A percentile compares a stretch with the other conserved stretches of the same genome.
Conservation (phyloP, 2,113 vertebrate genomes). For the Scomber colias region DNA sequence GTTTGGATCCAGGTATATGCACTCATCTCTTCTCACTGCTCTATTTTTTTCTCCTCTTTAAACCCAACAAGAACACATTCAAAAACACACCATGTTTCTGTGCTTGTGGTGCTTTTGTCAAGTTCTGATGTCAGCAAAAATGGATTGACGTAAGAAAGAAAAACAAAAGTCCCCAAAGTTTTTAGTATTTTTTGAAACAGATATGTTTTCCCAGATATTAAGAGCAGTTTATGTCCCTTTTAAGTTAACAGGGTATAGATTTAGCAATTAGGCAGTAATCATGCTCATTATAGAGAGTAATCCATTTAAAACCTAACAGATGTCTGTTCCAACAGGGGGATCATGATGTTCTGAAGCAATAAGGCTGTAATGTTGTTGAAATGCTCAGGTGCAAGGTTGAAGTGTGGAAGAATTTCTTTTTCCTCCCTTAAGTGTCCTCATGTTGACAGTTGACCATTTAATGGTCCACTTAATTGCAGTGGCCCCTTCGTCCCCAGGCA, state of each 20-base stretch:
- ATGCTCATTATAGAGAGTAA: conserved; percentile 87
- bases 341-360: conserved; percentile 74
- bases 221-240: conserved; percentile 83
- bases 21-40: conserved; percentile 12
- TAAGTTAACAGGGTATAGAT: conserved; percentile 87
- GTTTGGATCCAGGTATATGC: conserved; percentile 49
- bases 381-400: conserved; percentile 85
- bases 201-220: conserved; percentile 87
- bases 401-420: conserved; percentile 74
- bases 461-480: conserved; percentile 84
- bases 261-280: conserved; percentile 87
- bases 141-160: conserved; percentile 33
- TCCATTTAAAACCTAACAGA: conserved; percentile 89
- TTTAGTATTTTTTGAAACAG: conserved; percentile 76
- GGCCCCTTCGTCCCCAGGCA: conserved; percentile 72
- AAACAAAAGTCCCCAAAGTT: conserved; percentile 60
- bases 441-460: conserved; percentile 87
- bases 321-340: conserved; percentile 79
- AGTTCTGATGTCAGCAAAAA: conserved; percentile 33
- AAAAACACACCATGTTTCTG: not conserved
- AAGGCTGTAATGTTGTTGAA: conserved; percentile 80
- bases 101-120: not conserved
- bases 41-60: not conserved
- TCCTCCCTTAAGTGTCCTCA: conserved; percentile 79
- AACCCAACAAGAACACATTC: not conserved